Percentiles rank a stretch among this genome's conserved stretches.
phyloP scores from a whole-genome alignment of 2,888 invertebrate species.

The Elegia similella region DNA sequence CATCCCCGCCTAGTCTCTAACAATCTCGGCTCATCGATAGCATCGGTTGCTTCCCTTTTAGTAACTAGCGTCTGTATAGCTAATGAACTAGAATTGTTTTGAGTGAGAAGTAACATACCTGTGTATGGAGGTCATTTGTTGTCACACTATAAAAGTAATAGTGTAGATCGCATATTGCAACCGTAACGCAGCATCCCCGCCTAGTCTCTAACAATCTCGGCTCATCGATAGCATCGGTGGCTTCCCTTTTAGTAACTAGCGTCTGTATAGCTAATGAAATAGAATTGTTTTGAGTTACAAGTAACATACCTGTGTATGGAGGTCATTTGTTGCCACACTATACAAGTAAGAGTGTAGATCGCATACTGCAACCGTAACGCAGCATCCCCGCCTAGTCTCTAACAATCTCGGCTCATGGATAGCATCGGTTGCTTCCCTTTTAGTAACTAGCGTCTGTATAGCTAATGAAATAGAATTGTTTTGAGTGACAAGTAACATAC shows the following conservation, averaged over 20 bases:
- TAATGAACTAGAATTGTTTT: too few species aligned
- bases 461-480: too few species aligned
- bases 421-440: conserved; percentile 28
- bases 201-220: conserved; percentile 30
- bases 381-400: conserved; percentile 63
- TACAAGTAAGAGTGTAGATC: conserved; percentile 92
- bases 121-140: conserved; percentile 94
- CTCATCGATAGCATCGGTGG: conserved; percentile 19
- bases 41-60: conserved; percentile 18
- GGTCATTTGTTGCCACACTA: conserved; percentile 94
- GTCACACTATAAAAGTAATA: conserved; percentile 92
- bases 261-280: too few species aligned
- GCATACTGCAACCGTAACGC: conserved; percentile 92
- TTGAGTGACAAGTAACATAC: too few species aligned
- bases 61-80: conserved; percentile 34
- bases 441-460: conserved; percentile 22
- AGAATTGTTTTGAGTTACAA: too few species aligned
- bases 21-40: conserved; percentile 19
- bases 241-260: conserved; percentile 17
- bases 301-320: too few species aligned
- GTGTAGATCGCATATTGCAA: conserved; percentile 94
- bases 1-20: conserved; percentile 65
- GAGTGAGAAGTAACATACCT: too few species aligned
- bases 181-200: conserved; percentile 86
- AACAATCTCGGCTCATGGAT: conserved; percentile 18